Percentiles rank a stretch among this genome's conserved stretches.
Conservation (phyloP, 2,797 vertebrate genomes). For the Rhabdophis nuchalis region DNA sequence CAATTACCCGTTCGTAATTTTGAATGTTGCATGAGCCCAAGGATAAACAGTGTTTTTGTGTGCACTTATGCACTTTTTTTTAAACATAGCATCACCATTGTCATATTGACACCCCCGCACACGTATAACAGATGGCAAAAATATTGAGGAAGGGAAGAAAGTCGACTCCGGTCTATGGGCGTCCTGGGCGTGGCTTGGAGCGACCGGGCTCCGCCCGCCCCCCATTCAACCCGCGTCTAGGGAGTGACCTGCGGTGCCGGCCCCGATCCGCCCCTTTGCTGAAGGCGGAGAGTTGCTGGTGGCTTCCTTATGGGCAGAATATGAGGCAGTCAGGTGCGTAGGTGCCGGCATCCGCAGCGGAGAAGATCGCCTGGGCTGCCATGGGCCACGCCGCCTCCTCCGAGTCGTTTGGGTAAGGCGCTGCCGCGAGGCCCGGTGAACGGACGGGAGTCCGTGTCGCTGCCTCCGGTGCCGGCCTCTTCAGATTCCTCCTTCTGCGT, state of each 20-base stretch:
- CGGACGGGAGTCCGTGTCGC: neutral
- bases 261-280: neutral
- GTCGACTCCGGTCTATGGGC: too few relatives aligned
- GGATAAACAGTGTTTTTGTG: neutral
- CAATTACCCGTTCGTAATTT: neutral
- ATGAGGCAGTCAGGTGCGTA: neutral
- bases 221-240: neutral
- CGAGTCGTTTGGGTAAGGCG: neutral
- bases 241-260: neutral
- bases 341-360: neutral
- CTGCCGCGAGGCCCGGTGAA: neutral
- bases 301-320: fast-evolving
- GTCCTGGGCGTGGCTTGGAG: neutral
- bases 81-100: neutral
- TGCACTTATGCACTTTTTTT: neutral
- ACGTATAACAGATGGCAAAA: neutral
- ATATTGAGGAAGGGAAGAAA: neutral
- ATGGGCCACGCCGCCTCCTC: neutral
- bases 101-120: neutral
- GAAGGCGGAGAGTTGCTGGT: neutral
- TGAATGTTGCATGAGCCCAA: neutral
- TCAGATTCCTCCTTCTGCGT: too few relatives aligned
- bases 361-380: too few relatives aligned
- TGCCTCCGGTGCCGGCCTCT: neutral
- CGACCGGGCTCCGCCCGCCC: neutral